Base-by-base conservation (phyloP, 2,888 invertebrate genomes). In the Operophtera brumata region DNA sequence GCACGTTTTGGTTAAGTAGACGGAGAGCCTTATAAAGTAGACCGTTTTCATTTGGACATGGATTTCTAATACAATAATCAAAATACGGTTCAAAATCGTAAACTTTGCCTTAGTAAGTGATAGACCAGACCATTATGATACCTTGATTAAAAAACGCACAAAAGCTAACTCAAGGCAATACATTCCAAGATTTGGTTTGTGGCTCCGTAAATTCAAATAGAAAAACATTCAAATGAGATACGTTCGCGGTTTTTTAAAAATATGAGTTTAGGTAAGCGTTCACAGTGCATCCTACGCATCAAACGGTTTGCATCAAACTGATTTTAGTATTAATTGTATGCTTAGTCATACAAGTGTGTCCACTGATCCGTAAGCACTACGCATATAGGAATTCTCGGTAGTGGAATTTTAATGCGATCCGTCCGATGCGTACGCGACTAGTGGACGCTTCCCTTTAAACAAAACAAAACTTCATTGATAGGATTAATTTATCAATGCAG, bases 401-500 rank as follows among this genome's bases (percentile, higher is more conserved):
- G n/a, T n/a, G n/a, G n/a, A n/a, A n/a, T n/a, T n/a, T n/a, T n/a
- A n/a, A n/a, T n/a, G n/a, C n/a, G n/a, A n/a, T n/a, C n/a, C n/a
- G n/a, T n/a, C n/a, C n/a, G n/a, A n/a, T n/a, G n/a, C n/a, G n/a
- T n/a, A n/a, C n/a, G n/a, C n/a, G n/a, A n/a, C n/a, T n/a, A n/a
- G n/a, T n/a, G n/a, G n/a, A n/a, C n/a, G n/a, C n/a, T n/a, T n/a
- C n/a, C n/a, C n/a, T n/a, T n/a, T 34, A n/a, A 11, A 13, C 13
- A 13, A 12, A 13, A 13, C 0, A 36, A 13, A 34, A n/a, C 13
- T 4, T 13, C n/a, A 11, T n/a, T 34, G n/a, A 13, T 5, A 13
- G 36, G 14, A 46, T 41, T 40, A 0, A 35, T 28, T 46, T 36
- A 46, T 49, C 50, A 47, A 50, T 55, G 46, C 46, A 55, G 50